Evolutionary conservation across 2,888 invertebrate genomes (phyloP), one percentile per base, ranked within the genome.

Genomic region (Herminia tarsipennalis): DNA sequence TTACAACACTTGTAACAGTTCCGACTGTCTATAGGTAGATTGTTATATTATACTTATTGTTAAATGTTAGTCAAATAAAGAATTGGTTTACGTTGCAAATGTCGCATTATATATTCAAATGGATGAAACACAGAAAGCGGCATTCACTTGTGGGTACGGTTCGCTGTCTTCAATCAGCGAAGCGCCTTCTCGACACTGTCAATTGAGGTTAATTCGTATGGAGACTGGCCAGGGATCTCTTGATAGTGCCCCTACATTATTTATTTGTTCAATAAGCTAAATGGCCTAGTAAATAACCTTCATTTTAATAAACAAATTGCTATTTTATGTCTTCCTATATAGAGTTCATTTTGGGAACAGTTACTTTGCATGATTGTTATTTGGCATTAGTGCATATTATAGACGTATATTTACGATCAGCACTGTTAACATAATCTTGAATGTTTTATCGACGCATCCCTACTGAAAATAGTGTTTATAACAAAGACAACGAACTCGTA

Each of bases 201-300:
- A 91, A 91, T 91, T 91, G 91, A 88, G 90, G 90, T 91, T 89
- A 91, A 91, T 89, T 91, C 78, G 72, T 84, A 84, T 78, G 82
- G 83, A 89, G 88, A 83, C 87, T 81, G 83, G 76, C 81, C 83
- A 87, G 82, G 83, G 86, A 88, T 84, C 85, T 79, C 83, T 82
- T 84, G 72, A 69, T 77, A 74, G 53, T 65, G 84, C 86, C 87
- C 85, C 83, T 83, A 79, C 83, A 80, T 84, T 85, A 86, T 88
- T 83, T 86, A 85, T 85, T 81, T 80, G 83, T 84, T 83, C 86
- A 88, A 88, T 88, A 85, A 83, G 77, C 76, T 81, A 81, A 86
- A 86, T 81, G 72, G 79, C 73, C 80, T 78, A 78, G 73, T 81
- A 70, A 76, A 78, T 74, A 73, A 66, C 60, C 66, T 68, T 68